These are phyloP conservation scores for Saccostrea cuccullata DNA, from an alignment of 1,140 invertebrate genomes.

Conservation along the genomic window DNA sequence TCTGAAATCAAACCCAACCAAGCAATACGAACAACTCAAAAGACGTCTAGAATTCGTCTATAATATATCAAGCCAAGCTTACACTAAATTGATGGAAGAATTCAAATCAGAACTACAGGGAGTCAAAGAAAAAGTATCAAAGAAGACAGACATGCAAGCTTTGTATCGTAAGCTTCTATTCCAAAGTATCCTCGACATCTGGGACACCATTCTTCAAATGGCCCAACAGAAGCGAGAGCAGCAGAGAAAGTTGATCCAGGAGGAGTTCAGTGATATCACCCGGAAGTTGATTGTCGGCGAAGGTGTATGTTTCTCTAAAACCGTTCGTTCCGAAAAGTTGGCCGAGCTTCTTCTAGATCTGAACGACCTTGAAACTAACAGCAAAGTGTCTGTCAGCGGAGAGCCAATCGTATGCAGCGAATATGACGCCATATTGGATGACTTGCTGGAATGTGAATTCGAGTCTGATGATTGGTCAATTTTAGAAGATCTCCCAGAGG, in stretches of 20 bases:
- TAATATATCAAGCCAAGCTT: conserved; percentile 45
- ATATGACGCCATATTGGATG: not conserved
- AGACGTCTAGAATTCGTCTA: conserved; percentile 43
- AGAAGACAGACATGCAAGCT: conserved; percentile 35
- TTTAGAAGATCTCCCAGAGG: not conserved
- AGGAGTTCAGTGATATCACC: conserved; percentile 41
- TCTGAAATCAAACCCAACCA: conserved; percentile 15
- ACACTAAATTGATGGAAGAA: conserved; percentile 45
- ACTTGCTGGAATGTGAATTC: conserved; percentile 20
- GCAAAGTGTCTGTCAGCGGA: conserved; percentile 49
- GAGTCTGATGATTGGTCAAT: not conserved
- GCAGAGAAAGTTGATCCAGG: conserved; percentile 43
- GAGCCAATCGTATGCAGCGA: conserved; percentile 12
- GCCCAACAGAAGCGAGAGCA: conserved; percentile 49
- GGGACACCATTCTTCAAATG: conserved; percentile 41
- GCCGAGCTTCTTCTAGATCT: conserved; percentile 52
- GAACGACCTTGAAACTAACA: conserved; percentile 48
- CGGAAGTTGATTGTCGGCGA: conserved; percentile 47
- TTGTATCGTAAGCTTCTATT: conserved; percentile 48
- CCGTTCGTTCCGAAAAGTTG: conserved; percentile 42
- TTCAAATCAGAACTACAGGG: conserved; percentile 38
- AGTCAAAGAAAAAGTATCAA: not conserved
- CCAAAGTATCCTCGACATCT: conserved; percentile 47
- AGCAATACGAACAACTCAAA: conserved; percentile 44
- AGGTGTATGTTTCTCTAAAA: conserved; percentile 35